Base-by-base conservation (phyloP, 64 coral and sea anemone species). In the Stichodactyla helianthus region DNA sequence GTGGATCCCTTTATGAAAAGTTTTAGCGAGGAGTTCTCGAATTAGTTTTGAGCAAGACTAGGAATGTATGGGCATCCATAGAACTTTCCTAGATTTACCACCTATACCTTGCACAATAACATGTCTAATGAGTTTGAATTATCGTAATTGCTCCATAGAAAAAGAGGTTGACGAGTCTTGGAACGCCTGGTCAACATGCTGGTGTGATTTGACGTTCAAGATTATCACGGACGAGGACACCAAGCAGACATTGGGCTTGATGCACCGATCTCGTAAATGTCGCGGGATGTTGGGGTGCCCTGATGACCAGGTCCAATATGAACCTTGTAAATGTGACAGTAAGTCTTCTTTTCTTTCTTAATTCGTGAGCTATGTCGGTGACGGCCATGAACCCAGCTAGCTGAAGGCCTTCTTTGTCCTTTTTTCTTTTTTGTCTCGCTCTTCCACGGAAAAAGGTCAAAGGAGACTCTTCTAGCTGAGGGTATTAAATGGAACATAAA, bases 291-390 rank as follows among this genome's bases (percentile, higher is more conserved):
- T 5, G 6, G 0, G 16, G 52, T 84, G 83, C 25, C 54, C 54
- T 31, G 5, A 16, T 18, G 55, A 84, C 11, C 20, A 31, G 18
- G 83, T 84, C 4, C 7, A 84, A 51, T 84, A 84, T 13, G 6
- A 84, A 17, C 44, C 59, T 53, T 84, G 83, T 20, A 0, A 53
- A 35, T 84, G 83, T 84, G 31, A 84, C 25, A 84, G 82, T 84
- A 62, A 84, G 82, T 84, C 14, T 77, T 77, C 1, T 23, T n/a
- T 71, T 11, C 5, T 70, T 8, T 70, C n/a, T 6, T 20, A 22
- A 23, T 4, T 58, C 6, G 55, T 58, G 35, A 58, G 55, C 14
- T 58, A 58, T 58, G 35, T n/a, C n/a, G n/a, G n/a, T n/a, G n/a
- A n/a, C 35, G 4, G 35, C 35, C 35, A 44, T 44, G 35, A 44